phyloP scores from a whole-genome alignment of 2,888 invertebrate genomes.

The Epinotia demarniana region DNA sequence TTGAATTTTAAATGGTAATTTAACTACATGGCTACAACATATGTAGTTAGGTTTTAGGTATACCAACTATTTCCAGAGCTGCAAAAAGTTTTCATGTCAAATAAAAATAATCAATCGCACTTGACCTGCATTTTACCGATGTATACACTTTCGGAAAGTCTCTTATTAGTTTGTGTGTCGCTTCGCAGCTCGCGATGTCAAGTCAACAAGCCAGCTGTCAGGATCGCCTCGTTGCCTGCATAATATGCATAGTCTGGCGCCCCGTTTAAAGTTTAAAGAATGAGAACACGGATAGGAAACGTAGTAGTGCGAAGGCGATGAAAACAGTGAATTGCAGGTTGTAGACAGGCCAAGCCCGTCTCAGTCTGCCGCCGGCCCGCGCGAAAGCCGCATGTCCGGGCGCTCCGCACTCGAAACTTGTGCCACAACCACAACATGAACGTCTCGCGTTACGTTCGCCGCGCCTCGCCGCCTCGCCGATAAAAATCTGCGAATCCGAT shows the following conservation, averaged over 20 bases:
- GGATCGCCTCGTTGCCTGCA: conserved; percentile 22
- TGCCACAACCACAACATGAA: conserved; percentile 66
- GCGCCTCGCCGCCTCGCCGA: conserved; percentile 69
- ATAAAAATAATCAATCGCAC: conserved; percentile 5
- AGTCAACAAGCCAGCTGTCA: conserved; percentile 35
- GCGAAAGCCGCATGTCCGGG: conserved; percentile 66
- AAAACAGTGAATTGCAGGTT: conserved; percentile 73
- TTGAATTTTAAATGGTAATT: too few species aligned
- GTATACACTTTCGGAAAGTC: conserved; percentile 19
- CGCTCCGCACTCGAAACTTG: conserved; percentile 50
- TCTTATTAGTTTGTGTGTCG: too few species aligned
- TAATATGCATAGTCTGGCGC: conserved; percentile 24
- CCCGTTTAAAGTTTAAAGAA: conserved; percentile 40
- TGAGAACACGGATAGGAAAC: conserved; percentile 56
- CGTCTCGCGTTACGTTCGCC: conserved; percentile 72
- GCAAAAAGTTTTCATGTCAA: conserved; percentile 8
- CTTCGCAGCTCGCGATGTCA: conserved; percentile 25
- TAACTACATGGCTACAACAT: too few species aligned
- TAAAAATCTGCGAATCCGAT: conserved; percentile 81
- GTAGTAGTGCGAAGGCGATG: conserved; percentile 57
- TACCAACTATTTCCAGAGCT: too few species aligned
- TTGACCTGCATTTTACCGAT: conserved; percentile 26
- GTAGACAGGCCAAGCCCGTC: conserved; percentile 57
- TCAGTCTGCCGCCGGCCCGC: conserved; percentile 71
- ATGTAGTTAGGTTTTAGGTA: too few species aligned